These are phyloP conservation scores for Acronicta aceris DNA, from an alignment of 2,888 invertebrate genomes.

Conservation along the genomic window DNA sequence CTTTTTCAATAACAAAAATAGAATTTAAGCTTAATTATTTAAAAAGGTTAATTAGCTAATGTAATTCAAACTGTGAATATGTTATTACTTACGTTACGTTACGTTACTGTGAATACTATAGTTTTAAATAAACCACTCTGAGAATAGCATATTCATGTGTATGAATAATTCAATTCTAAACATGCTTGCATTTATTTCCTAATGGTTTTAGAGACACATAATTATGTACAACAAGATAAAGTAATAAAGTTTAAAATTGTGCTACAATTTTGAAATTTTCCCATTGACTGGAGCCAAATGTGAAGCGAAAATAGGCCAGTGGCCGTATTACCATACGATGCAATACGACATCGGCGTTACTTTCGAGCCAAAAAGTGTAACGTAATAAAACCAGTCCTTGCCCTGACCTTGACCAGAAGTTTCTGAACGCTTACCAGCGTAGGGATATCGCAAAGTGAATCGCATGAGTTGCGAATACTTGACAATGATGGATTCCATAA, in stretches of 20 bases:
- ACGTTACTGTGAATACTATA: no score
- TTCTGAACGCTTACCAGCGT: conserved; percentile 36
- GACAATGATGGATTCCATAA: conserved; percentile 27
- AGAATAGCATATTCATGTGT: background rate
- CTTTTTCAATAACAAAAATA: background rate
- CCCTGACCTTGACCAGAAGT: conserved; percentile 56
- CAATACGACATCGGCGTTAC: conserved; percentile 26
- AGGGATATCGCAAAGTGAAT: conserved; percentile 12
- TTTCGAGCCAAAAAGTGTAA: conserved; percentile 41
- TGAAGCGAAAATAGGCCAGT: conserved; percentile 34
- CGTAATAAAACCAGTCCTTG: conserved; percentile 47
- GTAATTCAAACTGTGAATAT: no score
- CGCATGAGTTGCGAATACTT: conserved; percentile 30
- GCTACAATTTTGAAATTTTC: conserved; percentile 1
- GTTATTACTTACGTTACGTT: no score
- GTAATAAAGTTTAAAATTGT: conserved; percentile 4
- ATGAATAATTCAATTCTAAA: background rate
- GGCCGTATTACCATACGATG: conserved; percentile 25
- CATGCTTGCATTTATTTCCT: background rate
- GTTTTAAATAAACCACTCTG: background rate
- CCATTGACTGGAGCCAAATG: conserved; percentile 25
- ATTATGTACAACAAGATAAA: background rate
- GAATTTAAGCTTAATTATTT: background rate
- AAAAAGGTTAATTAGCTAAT: background rate
- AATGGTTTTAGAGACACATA: background rate